Evolutionary conservation across 2,888 invertebrate genomes (phyloP).

Genomic region (Lepeophtheirus nordmannii): DNA sequence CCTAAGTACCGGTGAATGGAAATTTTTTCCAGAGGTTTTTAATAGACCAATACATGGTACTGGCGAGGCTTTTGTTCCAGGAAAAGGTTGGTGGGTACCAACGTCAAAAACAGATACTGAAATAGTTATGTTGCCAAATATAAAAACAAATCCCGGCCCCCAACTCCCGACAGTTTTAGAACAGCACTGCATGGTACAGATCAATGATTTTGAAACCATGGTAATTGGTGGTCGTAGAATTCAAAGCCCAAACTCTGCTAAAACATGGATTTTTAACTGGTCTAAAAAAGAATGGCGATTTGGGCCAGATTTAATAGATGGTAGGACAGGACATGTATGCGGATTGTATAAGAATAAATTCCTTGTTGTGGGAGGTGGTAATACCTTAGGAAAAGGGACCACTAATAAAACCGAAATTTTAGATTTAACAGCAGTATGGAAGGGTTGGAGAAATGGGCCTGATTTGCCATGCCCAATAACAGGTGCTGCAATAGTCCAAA

Average conservation of each 20-base stretch:
- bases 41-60: background rate
- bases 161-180: background rate
- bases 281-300: background rate
- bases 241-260: background rate
- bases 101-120: background rate
- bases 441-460: background rate
- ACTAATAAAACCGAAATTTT: background rate
- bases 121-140: background rate
- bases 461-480: background rate
- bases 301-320: background rate
- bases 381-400: background rate
- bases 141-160: background rate
- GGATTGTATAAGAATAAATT: background rate
- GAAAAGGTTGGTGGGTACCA: background rate
- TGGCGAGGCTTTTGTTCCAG: background rate
- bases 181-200: background rate
- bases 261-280: constrained; percentile 2
- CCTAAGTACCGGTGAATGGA: background rate
- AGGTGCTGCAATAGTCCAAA: background rate
- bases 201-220: constrained; percentile 6
- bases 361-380: background rate
- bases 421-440: background rate
- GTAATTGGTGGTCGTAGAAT: background rate
- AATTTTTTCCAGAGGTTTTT: background rate
- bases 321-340: background rate